phyloP scores from a whole-genome alignment of 2,888 invertebrate species.

The Ormia ochracea region DNA sequence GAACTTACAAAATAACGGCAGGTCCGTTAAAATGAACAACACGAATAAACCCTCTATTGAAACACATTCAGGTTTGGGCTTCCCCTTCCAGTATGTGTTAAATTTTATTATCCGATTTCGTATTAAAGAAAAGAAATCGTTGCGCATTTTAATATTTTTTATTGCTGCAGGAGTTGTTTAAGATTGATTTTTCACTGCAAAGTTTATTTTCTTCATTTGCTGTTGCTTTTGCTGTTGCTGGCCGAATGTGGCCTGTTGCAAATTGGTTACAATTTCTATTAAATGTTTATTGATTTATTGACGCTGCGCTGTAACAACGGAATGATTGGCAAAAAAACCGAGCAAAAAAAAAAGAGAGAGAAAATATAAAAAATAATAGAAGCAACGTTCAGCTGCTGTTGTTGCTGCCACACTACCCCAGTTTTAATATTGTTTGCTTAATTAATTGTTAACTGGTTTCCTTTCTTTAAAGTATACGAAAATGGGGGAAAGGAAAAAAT shows the following conservation, averaged over 20 bases:
- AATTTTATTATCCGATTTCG: too few relatives aligned
- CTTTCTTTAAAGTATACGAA: neutral
- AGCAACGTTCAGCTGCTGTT: neutral
- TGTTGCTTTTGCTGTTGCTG: too few relatives aligned
- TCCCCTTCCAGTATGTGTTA: too few relatives aligned
- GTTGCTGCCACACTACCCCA: constrained; percentile 19
- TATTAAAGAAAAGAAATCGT: too few relatives aligned
- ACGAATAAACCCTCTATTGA: too few relatives aligned
- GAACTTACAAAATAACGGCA: too few relatives aligned
- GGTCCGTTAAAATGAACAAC: too few relatives aligned
- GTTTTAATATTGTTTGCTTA: constrained; percentile 22
- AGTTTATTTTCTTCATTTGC: neutral
- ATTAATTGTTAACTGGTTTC: constrained; percentile 11
- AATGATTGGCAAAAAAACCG: constrained; percentile 27
- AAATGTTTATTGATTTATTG: constrained; percentile 51
- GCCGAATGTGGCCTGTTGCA: too few relatives aligned
- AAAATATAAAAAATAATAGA: neutral
- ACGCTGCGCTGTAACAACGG: constrained; percentile 9
- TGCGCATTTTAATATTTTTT: neutral
- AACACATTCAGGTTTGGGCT: too few relatives aligned
- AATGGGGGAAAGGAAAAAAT: neutral
- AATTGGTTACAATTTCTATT: constrained; percentile 10
- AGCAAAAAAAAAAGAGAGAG: neutral
- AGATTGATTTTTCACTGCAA: neutral
- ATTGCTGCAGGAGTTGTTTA: neutral